These are phyloP conservation scores for Gasterosteus aculeatus DNA, from an alignment of 2,113 vertebrate genomes.

Conservation along the genomic window DNA sequence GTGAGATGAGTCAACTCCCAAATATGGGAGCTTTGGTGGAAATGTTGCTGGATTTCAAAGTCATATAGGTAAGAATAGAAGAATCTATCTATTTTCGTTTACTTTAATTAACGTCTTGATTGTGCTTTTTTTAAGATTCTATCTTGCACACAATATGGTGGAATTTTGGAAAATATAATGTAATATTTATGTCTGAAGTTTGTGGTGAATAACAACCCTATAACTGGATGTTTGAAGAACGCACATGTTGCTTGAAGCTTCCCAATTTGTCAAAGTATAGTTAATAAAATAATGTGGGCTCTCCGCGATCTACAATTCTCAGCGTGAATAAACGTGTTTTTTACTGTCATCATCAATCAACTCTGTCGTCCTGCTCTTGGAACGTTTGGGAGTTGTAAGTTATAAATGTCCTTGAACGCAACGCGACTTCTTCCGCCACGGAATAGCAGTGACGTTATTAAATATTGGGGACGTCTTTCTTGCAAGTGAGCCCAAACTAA, in stretches of 20 bases:
- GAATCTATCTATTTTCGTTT: neutral
- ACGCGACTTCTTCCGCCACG: neutral
- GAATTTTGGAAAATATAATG: constrained; percentile 30
- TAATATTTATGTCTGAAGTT: neutral
- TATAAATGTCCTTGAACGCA: neutral
- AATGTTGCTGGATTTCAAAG: no score
- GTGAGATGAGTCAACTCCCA: no score
- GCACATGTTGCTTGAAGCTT: neutral
- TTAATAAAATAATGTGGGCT: neutral
- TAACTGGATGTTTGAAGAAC: neutral
- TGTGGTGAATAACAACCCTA: neutral
- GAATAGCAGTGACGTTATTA: neutral
- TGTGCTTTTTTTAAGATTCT: neutral
- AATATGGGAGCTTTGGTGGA: no score
- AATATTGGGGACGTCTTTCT: neutral
- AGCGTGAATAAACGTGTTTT: neutral
- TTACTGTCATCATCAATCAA: neutral
- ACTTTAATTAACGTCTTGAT: constrained; percentile 30
- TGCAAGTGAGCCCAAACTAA: neutral
- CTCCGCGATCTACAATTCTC: neutral
- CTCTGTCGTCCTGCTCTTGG: neutral
- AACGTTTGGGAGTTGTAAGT: neutral
- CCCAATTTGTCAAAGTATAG: neutral
- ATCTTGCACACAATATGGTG: neutral
- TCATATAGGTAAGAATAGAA: neutral